These are phyloP conservation scores for Diglossa cyanea DNA, from an alignment of 2,797 vertebrate species.

Conservation along the genomic window DNA sequence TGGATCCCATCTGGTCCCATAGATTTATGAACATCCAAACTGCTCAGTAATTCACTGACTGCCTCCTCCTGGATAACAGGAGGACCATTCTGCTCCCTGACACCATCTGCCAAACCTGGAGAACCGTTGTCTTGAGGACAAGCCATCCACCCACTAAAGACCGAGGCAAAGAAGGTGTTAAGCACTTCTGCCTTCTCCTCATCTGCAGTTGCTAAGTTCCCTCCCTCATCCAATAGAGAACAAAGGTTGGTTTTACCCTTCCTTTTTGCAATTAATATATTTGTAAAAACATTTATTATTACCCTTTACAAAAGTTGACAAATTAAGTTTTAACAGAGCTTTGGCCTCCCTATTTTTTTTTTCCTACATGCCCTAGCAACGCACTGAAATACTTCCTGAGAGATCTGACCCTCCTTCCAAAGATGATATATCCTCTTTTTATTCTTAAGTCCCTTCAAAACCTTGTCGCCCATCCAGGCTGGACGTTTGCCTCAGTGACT, in stretches of 20 bases:
- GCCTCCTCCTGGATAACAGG: neutral
- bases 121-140: neutral
- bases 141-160: neutral
- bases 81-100: too few relatives aligned
- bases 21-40: neutral
- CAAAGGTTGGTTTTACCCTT: neutral
- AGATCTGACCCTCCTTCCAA: too few relatives aligned
- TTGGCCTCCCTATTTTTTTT: too few relatives aligned
- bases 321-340: too few relatives aligned
- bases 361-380: too few relatives aligned
- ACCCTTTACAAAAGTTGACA: too few relatives aligned
- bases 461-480: neutral
- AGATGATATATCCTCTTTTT: neutral
- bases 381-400: too few relatives aligned
- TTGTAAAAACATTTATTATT: neutral
- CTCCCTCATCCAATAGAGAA: neutral
- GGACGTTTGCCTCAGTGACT: rapidly evolving
- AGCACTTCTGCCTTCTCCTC: neutral
- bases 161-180: neutral
- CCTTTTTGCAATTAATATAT: neutral
- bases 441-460: neutral
- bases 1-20: too few relatives aligned
- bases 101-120: neutral
- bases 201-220: neutral
- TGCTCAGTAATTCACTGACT: neutral